Percentiles rank a stretch among this genome's conserved stretches.
phyloP scores from a whole-genome alignment of 2,113 vertebrate genomes.

The Chunga burmeisteri region DNA sequence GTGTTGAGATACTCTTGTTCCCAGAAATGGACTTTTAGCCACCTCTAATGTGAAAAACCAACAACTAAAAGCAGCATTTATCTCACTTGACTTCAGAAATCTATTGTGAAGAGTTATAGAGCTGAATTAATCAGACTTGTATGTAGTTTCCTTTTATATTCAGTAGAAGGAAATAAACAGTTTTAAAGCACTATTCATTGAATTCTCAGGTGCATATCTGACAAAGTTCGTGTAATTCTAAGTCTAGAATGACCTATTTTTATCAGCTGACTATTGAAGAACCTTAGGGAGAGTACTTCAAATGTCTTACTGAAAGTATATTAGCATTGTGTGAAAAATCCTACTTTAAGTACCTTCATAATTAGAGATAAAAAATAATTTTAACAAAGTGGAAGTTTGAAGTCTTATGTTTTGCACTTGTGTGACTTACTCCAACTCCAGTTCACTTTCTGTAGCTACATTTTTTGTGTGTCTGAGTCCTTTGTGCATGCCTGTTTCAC shows the following conservation, averaged over 20 bases:
- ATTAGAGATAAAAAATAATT: background rate
- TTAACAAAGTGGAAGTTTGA: background rate
- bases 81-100: background rate
- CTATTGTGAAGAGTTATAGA: background rate
- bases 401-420: background rate
- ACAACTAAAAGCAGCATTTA: background rate
- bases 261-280: background rate
- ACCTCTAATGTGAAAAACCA: background rate
- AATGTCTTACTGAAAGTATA: background rate
- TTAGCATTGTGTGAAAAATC: background rate
- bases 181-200: background rate
- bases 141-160: background rate
- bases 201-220: background rate
- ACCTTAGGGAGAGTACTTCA: background rate
- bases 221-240: background rate
- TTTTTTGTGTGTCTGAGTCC: background rate
- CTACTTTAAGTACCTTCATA: background rate
- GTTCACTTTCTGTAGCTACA: background rate
- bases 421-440: background rate
- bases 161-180: background rate
- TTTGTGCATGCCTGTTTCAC: background rate
- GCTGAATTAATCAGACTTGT: background rate
- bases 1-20: background rate
- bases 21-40: background rate
- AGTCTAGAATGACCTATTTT: background rate